A percentile compares a stretch with the other conserved stretches of the same genome.
phyloP scores from a whole-genome alignment of 1,140 invertebrate species.

The Drosophila asahinai region DNA sequence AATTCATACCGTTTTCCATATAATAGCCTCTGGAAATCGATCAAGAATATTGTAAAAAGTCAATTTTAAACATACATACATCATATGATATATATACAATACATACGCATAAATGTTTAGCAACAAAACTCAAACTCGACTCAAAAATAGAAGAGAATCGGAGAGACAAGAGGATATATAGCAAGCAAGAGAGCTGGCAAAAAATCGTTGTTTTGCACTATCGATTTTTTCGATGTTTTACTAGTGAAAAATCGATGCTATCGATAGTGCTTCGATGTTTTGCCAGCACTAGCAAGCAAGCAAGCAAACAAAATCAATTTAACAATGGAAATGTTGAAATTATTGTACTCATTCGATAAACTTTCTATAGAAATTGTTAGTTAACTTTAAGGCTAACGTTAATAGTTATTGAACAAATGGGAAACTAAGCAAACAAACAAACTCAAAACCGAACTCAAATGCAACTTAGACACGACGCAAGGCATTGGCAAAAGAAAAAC shows the following conservation, averaged over 20 bases:
- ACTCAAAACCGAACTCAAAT: slow-evolving; percentile 30
- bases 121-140: slow-evolving; percentile 37
- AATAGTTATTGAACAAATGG: slow-evolving; percentile 50
- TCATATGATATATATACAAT: slow-evolving; percentile 28
- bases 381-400: slow-evolving; percentile 46
- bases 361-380: slow-evolving; percentile 53
- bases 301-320: slow-evolving; percentile 29
- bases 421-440: slow-evolving; percentile 17
- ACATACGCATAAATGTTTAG: slow-evolving; percentile 39
- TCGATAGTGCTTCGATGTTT: too few species aligned
- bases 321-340: slow-evolving; percentile 45
- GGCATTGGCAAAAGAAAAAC: slow-evolving; percentile 4
- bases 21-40: slow-evolving; percentile 5
- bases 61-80: slow-evolving; percentile 68
- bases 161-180: slow-evolving; percentile 2
- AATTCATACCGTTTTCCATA: slow-evolving; percentile 13
- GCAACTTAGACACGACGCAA: slow-evolving; percentile 4
- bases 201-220: too few species aligned
- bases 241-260: too few species aligned
- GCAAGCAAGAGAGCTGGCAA: not conserved
- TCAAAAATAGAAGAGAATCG: slow-evolving; percentile 3
- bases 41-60: slow-evolving; percentile 64
- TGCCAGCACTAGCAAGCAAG: not conserved
- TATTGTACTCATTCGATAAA: slow-evolving; percentile 45
- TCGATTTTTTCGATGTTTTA: too few species aligned